These are phyloP conservation scores for Eumacrocentrus americanus DNA, from an alignment of 2,888 invertebrate genomes.

Conservation along the genomic window DNA sequence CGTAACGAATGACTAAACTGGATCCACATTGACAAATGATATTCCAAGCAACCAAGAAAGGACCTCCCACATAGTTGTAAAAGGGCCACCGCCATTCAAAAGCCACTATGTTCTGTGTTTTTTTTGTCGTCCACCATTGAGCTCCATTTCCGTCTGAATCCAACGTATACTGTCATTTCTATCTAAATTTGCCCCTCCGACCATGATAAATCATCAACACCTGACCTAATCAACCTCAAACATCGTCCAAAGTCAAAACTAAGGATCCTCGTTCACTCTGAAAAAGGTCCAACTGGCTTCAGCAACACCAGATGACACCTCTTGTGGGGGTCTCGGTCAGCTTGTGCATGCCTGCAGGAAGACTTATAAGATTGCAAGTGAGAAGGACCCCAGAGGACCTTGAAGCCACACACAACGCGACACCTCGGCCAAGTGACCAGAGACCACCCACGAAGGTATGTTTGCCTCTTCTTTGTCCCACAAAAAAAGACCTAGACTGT, in stretches of 20 bases:
- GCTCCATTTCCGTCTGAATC: neutral
- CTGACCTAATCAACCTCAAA: no score
- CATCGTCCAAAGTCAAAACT: no score
- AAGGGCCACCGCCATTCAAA: conserved; percentile 25
- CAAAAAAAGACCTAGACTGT: conserved; percentile 5
- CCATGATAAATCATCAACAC: no score
- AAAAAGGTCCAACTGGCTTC: no score
- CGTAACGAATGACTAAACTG: conserved; percentile 58
- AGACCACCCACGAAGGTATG: conserved; percentile 22
- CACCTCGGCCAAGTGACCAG: conserved; percentile 53
- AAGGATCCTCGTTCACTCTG: no score
- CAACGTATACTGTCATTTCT: neutral
- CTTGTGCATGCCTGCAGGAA: no score
- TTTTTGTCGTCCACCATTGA: conserved; percentile 5
- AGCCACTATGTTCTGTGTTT: conserved; percentile 6
- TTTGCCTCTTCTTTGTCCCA: neutral
- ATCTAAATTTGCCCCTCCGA: no score
- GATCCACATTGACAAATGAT: conserved; percentile 59
- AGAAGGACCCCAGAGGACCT: conserved; percentile 32
- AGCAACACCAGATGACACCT: no score
- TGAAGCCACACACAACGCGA: conserved; percentile 60
- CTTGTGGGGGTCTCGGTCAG: no score
- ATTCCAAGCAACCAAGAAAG: conserved; percentile 34
- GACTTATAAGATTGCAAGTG: conserved; percentile 8
- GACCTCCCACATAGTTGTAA: conserved; percentile 40